A percentile compares a stretch with the other conserved stretches of the same genome.
These are phyloP conservation scores for Thaleichthys pacificus DNA, from an alignment of 2,797 vertebrate genomes.

Conservation along the genomic window DNA sequence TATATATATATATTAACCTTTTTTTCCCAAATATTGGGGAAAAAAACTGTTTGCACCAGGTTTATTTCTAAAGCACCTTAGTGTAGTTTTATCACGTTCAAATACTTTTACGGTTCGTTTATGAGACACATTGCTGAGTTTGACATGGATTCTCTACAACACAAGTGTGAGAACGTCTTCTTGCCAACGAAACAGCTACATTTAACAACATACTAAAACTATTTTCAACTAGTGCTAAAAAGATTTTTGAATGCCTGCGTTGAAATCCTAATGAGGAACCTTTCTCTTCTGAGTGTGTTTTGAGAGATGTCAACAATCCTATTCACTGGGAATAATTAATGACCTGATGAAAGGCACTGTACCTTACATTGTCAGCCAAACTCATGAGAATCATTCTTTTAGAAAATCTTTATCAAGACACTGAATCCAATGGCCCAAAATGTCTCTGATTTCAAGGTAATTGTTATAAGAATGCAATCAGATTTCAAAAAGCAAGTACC, in stretches of 20 bases:
- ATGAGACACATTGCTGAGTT: no score
- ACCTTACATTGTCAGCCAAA: neutral
- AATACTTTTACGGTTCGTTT: no score
- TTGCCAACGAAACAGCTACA: neutral
- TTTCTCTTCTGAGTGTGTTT: neutral
- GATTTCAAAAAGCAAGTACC: neutral
- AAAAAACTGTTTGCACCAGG: no score
- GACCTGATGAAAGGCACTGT: neutral
- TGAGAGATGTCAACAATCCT: neutral
- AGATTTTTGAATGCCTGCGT: neutral
- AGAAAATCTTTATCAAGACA: neutral
- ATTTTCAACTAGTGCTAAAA: neutral
- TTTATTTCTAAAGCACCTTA: no score
- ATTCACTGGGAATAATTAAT: constrained; percentile 18
- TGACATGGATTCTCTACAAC: no score
- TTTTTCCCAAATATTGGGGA: no score
- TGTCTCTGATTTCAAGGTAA: neutral
- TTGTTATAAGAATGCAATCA: neutral
- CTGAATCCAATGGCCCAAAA: neutral
- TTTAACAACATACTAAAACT: neutral
- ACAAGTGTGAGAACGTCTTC: neutral
- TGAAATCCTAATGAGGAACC: no score
- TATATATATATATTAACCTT: no score
- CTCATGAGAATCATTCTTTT: neutral
- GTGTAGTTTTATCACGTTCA: no score